Evolutionary conservation across 2,888 invertebrate species (phyloP).

Genomic region (Vanessa cardui): DNA sequence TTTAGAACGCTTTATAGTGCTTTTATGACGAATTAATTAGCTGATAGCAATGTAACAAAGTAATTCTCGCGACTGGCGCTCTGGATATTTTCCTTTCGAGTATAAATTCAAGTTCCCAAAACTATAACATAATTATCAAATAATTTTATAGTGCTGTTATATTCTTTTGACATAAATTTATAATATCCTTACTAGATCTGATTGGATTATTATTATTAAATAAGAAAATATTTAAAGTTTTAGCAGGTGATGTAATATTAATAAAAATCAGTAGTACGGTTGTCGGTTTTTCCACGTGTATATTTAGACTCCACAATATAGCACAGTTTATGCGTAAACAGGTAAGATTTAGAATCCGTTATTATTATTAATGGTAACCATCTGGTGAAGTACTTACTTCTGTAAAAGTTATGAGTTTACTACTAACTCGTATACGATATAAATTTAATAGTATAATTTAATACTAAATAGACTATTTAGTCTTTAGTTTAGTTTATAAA

Average conservation of each 20-base stretch:
- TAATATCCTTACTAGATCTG: not conserved
- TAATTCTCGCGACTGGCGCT: not conserved
- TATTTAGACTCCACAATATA: not conserved
- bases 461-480: too few species aligned
- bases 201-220: too few species aligned
- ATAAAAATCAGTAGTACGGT: not conserved
- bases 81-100: too few species aligned
- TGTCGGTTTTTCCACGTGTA: not conserved
- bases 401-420: not conserved
- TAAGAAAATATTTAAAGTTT: too few species aligned
- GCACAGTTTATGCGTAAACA: not conserved
- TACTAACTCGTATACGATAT: not conserved
- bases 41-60: not conserved
- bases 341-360: not conserved
- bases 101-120: too few species aligned
- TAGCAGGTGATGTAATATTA: not conserved
- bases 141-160: too few species aligned
- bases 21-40: slow-evolving; percentile 19
- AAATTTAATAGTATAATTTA: too few species aligned
- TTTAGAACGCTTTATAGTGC: slow-evolving; percentile 19
- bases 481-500: too few species aligned
- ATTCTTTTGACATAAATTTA: not conserved
- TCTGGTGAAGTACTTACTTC: not conserved
- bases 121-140: not conserved
- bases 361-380: not conserved